Evolutionary conservation across 2,797 vertebrate species (phyloP).

Genomic region (Furcifer pardalis): DNA sequence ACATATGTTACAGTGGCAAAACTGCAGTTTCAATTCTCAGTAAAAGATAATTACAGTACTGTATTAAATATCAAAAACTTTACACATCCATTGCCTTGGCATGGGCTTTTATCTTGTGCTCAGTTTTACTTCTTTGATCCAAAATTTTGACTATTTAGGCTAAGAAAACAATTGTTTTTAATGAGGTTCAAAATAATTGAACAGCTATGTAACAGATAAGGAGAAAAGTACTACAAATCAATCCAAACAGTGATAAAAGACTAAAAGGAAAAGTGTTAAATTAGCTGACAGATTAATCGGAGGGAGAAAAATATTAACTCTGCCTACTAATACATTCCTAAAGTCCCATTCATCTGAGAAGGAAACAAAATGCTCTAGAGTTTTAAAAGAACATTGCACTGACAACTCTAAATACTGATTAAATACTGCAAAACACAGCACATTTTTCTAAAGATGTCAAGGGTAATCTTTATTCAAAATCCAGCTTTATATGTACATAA

Average conservation of each 20-base stretch:
- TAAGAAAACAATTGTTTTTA: conserved; percentile 41
- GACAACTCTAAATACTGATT: neutral
- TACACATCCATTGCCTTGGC: conserved; percentile 58
- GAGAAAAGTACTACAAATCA: conserved; percentile 50
- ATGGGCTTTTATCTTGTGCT: conserved; percentile 56
- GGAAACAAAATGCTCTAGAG: neutral
- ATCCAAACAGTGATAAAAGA: conserved; percentile 38
- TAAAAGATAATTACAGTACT: conserved; percentile 59
- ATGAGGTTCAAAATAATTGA: conserved; percentile 44
- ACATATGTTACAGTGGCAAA: conserved; percentile 48
- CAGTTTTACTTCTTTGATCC: conserved; percentile 54
- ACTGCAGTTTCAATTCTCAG: conserved; percentile 61
- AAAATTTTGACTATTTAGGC: conserved; percentile 55
- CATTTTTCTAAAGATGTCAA: neutral
- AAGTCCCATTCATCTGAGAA: conserved; percentile 9
- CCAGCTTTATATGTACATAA: neutral
- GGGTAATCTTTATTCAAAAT: neutral
- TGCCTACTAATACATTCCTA: conserved; percentile 25
- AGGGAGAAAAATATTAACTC: conserved; percentile 31
- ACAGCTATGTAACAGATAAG: conserved; percentile 39
- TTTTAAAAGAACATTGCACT: conserved; percentile 8
- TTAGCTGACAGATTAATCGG: neutral
- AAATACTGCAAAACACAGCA: neutral
- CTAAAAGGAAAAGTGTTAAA: neutral
- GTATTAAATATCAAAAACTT: conserved; percentile 59